Conservation (phyloP, 2,797 vertebrate genomes). For the Triplophysa bombifrons region DNA sequence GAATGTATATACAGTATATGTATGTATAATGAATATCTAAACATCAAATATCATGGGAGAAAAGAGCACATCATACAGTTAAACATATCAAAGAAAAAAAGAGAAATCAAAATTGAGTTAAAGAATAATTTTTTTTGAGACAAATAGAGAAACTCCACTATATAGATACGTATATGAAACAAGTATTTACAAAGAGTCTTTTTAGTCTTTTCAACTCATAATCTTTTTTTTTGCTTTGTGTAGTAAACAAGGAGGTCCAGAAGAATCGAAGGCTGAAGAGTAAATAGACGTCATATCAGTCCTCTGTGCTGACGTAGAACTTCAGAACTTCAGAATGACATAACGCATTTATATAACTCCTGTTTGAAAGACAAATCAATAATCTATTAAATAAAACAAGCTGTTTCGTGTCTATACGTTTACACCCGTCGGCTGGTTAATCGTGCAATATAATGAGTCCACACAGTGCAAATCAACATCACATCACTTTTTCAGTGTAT, state of each 20-base stretch:
- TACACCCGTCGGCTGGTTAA: conserved; percentile 46
- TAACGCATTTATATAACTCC: not conserved
- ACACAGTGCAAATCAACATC: conserved; percentile 4
- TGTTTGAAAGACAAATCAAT: not conserved
- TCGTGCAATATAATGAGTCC: conserved; percentile 9
- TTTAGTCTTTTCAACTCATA: conserved; percentile 55
- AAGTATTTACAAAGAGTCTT: conserved; percentile 64
- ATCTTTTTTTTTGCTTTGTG: conserved; percentile 62
- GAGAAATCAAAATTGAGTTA: not conserved
- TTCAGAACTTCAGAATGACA: conserved; percentile 22
- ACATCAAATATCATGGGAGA: conserved; percentile 67
- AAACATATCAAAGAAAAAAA: conserved; percentile 61
- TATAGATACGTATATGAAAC: conserved; percentile 45
- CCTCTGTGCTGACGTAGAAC: conserved; percentile 40
- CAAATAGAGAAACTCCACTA: conserved; percentile 73
- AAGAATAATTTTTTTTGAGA: not conserved
- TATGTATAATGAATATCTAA: conserved; percentile 69
- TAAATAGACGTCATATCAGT: conserved; percentile 39
- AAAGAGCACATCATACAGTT: conserved; percentile 58
- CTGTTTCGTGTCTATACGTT: not conserved
- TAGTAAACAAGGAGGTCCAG: conserved; percentile 53
- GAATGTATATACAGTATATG: conserved; percentile 62
- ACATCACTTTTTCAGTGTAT: not conserved
- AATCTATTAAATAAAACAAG: conserved; percentile 16
- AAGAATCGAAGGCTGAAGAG: conserved; percentile 46